Base-by-base conservation (phyloP, 2,888 invertebrate species). In the Eilema depressum region DNA sequence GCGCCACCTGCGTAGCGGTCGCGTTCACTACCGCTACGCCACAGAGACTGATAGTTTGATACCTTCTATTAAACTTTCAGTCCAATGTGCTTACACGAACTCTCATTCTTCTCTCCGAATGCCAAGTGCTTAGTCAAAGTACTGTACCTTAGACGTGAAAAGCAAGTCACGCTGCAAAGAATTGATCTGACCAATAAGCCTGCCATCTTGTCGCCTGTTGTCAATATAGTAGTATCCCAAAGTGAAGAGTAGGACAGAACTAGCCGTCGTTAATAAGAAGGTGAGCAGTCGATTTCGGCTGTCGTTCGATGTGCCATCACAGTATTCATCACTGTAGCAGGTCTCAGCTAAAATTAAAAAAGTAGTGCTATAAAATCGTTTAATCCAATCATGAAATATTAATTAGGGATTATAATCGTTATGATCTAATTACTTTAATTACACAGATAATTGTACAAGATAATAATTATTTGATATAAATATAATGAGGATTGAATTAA, bases 151-250 rank as follows among this genome's bases (percentile, higher is more conserved):
- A 86, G 88, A 96, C 78, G 91, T 92, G 90, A 91, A 95, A 74
- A 95, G 88, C 76, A 95, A 88, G 80, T 95, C 95, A 57, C 95
- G 89, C 74, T 95, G 95, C 59, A 95, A 78, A 72, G 92, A 94
- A 91, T 95, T 96, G 88, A 94, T 96, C 89, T 88, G 97, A 0
- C 96, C 96, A 69, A 98, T 96, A 41, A 98, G 94, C 67, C 96
- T 96, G 64, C 96, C 96, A 85, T 98, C 98, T 83, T 97, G 96
- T 77, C 97, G 96, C 83, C 96, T 96, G 85, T 97, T 97, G 90
- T 98, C 98, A 75, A 98, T 96, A 81, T 97, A 97, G 88, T 98
- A 97, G 91, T 97, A 97, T 28, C 97, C 97, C 73, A 98, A 95
- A 25, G 97, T 96, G 85, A 98, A 98, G 66, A 97, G 89, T 11